A percentile compares a stretch with the other conserved stretches of the same genome.
Conservation (phyloP, 1,140 invertebrate species). For the Heliconius eleuchia region DNA sequence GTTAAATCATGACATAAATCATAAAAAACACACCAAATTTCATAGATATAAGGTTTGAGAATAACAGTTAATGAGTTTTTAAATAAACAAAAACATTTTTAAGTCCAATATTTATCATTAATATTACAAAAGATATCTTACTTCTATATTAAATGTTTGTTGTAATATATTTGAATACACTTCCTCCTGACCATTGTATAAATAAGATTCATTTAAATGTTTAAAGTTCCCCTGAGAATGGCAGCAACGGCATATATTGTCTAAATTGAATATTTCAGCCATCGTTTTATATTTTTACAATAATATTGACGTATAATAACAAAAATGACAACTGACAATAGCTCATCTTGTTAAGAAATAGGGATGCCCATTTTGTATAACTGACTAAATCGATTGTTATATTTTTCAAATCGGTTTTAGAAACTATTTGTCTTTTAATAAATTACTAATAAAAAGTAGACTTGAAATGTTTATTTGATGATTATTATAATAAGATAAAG, state of each 20-base stretch:
- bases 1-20: conserved; percentile 5
- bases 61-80: background rate
- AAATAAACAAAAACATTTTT: background rate
- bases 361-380: background rate
- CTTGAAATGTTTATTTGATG: too few relatives aligned
- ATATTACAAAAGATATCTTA: conserved; percentile 34
- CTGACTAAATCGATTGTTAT: background rate
- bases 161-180: conserved; percentile 51
- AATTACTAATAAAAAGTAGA: too few relatives aligned
- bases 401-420: too few relatives aligned
- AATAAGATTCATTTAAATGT: conserved; percentile 42
- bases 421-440: too few relatives aligned
- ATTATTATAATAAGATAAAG: too few relatives aligned
- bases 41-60: background rate
- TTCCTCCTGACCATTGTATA: conserved; percentile 44
- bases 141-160: conserved; percentile 52
- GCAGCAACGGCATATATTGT: conserved; percentile 55
- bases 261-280: conserved; percentile 44
- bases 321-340: background rate
- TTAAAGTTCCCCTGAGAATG: conserved; percentile 49
- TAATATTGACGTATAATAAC: conserved; percentile 21
- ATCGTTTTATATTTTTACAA: conserved; percentile 36
- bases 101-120: background rate
- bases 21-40: background rate
- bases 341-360: background rate